Conservation (phyloP, 2,888 invertebrate species). For the Campoplex capitator region DNA sequence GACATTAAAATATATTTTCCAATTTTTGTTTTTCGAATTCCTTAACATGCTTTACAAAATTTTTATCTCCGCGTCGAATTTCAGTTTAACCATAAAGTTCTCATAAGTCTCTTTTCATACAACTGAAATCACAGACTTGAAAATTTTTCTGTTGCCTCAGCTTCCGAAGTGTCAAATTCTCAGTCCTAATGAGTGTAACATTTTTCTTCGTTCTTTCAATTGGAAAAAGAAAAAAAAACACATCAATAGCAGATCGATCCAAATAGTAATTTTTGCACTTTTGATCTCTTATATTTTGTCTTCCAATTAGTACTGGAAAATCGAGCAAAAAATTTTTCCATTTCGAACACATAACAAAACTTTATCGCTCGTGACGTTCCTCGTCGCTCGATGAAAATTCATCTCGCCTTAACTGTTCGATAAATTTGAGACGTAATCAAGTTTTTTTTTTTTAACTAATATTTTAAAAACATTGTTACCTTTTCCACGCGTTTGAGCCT, state of each 20-base stretch:
- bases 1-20: background rate
- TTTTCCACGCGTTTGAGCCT: slow-evolving; percentile 25
- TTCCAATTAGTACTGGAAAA: background rate
- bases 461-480: slow-evolving; percentile 12
- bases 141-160: background rate
- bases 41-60: background rate
- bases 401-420: background rate
- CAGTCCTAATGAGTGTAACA: background rate
- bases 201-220: background rate
- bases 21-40: background rate
- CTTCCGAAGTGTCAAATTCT: background rate
- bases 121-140: background rate
- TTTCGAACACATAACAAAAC: background rate
- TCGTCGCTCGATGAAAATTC: background rate
- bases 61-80: background rate
- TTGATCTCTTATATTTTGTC: background rate
- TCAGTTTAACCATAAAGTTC: background rate
- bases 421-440: slow-evolving; percentile 24
- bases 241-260: background rate
- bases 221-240: background rate
- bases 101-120: background rate
- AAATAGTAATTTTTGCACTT: background rate
- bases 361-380: background rate
- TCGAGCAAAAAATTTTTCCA: background rate
- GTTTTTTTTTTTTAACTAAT: background rate